Conservation (phyloP, 2,113 vertebrate species). For the Paedocypris sp. region DNA sequence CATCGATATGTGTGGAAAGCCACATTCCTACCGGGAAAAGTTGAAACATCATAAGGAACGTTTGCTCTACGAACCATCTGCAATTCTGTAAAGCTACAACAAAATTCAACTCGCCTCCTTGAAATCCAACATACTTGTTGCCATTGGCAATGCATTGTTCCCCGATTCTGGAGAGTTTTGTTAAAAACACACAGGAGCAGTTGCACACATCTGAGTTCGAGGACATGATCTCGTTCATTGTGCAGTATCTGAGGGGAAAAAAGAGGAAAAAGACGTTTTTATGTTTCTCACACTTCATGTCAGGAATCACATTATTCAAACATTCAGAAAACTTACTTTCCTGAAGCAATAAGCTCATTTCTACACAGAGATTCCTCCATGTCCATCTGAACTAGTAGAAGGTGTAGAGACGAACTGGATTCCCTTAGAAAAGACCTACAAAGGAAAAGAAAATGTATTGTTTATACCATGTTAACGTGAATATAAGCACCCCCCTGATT, state of each 20-base stretch:
- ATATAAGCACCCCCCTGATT: too few relatives aligned
- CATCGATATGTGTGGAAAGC: conserved; percentile 59
- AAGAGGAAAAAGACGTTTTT: not conserved
- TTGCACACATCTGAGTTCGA: conserved; percentile 20
- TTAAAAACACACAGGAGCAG: conserved; percentile 55
- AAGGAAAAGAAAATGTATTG: not conserved
- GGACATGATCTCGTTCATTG: conserved; percentile 56
- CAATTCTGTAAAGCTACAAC: not conserved
- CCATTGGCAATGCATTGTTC: conserved; percentile 23
- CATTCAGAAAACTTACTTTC: conserved; percentile 48
- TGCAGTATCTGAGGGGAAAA: conserved; percentile 49
- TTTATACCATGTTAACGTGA: not conserved
- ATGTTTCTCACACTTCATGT: not conserved
- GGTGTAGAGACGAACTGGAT: conserved; percentile 26
- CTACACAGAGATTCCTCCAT: conserved; percentile 56
- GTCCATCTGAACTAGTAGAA: conserved; percentile 60
- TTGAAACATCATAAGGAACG: not conserved
- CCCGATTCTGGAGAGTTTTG: conserved; percentile 55
- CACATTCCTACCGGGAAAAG: conserved; percentile 46
- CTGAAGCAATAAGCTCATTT: conserved; percentile 61
- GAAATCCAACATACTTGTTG: conserved; percentile 59
- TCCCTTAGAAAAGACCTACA: conserved; percentile 46
- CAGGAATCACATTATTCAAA: not conserved
- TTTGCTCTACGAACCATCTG: not conserved
- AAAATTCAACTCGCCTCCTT: conserved; percentile 50